Conservation (phyloP, 2,797 vertebrate species). For the Rhinoraja longicauda region DNA sequence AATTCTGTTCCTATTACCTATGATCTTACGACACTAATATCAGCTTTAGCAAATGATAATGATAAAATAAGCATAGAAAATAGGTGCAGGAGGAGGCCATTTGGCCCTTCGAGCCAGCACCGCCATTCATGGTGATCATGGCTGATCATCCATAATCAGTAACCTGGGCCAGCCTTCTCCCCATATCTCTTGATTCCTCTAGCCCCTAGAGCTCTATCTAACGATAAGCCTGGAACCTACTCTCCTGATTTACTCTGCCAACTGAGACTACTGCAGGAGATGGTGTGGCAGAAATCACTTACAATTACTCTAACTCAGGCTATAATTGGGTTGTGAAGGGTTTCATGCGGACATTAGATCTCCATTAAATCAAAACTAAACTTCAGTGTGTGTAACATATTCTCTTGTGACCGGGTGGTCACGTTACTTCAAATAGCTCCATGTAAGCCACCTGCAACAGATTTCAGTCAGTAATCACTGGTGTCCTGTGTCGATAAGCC, state of each 20-base stretch:
- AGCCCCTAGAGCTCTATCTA: too few species aligned
- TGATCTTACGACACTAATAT: background rate
- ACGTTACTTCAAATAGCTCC: background rate
- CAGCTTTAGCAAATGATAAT: background rate
- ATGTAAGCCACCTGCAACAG: constrained; percentile 11
- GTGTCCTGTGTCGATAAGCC: background rate
- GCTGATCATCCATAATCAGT: too few species aligned
- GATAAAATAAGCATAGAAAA: too few species aligned
- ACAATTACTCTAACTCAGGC: background rate
- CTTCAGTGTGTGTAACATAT: background rate
- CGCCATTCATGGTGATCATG: too few species aligned
- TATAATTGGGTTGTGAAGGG: background rate
- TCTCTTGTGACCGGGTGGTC: background rate
- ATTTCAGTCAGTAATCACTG: background rate
- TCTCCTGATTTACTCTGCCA: background rate
- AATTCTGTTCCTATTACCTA: too few species aligned
- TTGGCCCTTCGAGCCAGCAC: too few species aligned
- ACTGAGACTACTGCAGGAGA: too few species aligned
- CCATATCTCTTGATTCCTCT: too few species aligned
- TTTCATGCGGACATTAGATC: background rate
- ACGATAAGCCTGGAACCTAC: background rate
- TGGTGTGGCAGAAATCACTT: background rate
- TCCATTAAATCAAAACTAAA: constrained; percentile 9
- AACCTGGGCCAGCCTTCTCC: too few species aligned
- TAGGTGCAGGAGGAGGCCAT: too few species aligned